Evolutionary conservation across 1,140 invertebrate genomes (phyloP), one percentile per base, ranked within the genome.

Genomic region (Drosophila ohnishii): DNA sequence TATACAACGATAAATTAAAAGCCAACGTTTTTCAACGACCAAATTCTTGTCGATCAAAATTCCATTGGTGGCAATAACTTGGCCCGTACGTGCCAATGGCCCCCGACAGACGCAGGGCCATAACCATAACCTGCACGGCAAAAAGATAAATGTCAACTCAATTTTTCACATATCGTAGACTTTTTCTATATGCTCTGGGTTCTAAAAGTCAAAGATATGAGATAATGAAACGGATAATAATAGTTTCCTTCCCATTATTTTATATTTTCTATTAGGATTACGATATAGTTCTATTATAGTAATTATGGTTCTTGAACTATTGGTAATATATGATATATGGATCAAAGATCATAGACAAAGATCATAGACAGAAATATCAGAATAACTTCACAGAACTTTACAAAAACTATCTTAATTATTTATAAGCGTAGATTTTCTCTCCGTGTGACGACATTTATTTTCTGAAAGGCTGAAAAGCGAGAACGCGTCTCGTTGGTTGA

Each of bases 31-130:
- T 91, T 90, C 71, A 88, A 88, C 85, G 87, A 84, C 88, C 80
- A 90, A 91, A 91, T 91, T 91, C 90, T 87, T 91, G 90, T 91
- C 90, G 90, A 89, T 91, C 90, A 91, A 91, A 91, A 91, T 91
- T 90, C 90, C 90, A 87, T 84, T 76, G 85, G 73, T 87, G 80
- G 85, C 89, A 76, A 89, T 90, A 90, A 90, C 81, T 80, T 80
- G 78, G 63, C 19, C 63, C 51, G 85, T 89, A 89, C 85, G 85
- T 88, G 85, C 85, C 78, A 88, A 85, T 67, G 73, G 73, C 73
- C 63, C 39, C 72, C 42, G 50, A 53, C 50, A 25, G 59, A 74
- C 28, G 37, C 34, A 57, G 51, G 51, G 32, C 59, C 74, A 76
- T 76, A 76, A 76, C 72, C 74, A 76, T 76, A 69, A 71, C 57